Percentiles rank a stretch among this genome's conserved stretches.
Evolutionary conservation across 2,113 vertebrate genomes (phyloP).

Genomic region (Microcebus ravelobensis): DNA sequence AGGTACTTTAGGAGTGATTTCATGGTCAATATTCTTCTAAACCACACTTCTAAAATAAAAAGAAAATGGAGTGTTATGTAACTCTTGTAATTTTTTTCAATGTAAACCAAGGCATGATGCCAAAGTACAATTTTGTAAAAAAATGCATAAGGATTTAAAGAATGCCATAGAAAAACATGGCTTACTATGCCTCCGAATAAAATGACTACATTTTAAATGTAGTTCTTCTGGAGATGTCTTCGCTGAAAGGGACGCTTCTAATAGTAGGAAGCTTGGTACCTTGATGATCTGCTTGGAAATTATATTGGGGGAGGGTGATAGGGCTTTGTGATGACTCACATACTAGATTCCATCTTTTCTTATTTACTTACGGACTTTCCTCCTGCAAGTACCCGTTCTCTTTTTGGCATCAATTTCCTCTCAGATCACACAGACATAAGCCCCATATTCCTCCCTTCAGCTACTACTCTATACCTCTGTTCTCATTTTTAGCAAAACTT

Average conservation of each 20-base stretch:
- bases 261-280: background rate
- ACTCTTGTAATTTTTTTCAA: background rate
- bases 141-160: slow-evolving; percentile 5
- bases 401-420: slow-evolving; percentile 3
- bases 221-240: background rate
- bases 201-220: slow-evolving; percentile 33
- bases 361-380: background rate
- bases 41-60: background rate
- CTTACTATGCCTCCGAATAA: slow-evolving; percentile 4
- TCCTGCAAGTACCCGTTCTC: background rate
- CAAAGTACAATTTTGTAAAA: background rate
- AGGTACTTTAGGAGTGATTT: slow-evolving; percentile 11
- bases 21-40: slow-evolving; percentile 5
- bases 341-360: background rate
- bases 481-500: slow-evolving; percentile 21
- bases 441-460: background rate
- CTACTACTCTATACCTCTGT: background rate
- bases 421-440: background rate
- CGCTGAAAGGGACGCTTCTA: slow-evolving; percentile 9
- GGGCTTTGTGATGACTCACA: background rate
- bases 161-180: slow-evolving; percentile 18
- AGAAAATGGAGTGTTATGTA: background rate
- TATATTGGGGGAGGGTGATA: background rate
- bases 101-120: background rate
- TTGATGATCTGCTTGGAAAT: slow-evolving; percentile 15